Evolutionary conservation across 1,140 invertebrate species (phyloP).

Genomic region (Andrena cerasifolii): DNA sequence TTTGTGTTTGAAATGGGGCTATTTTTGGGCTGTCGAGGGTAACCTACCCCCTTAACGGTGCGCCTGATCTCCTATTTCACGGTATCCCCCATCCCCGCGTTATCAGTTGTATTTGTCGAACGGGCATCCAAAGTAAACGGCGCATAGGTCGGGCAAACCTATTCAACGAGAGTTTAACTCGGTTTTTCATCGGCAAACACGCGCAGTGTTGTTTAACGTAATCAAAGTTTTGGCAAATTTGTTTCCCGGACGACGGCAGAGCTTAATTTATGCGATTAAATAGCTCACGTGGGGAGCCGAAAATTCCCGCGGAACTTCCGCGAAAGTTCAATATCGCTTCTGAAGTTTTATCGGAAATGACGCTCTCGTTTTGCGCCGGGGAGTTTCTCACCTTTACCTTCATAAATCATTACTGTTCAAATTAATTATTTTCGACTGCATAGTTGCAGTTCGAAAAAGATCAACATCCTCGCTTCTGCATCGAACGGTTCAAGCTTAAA

Average conservation of each 20-base stretch:
- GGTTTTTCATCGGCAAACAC: constrained; percentile 47
- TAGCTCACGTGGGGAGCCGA: not conserved
- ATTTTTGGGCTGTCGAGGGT: too few relatives aligned
- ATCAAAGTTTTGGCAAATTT: constrained; percentile 47
- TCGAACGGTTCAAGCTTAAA: too few relatives aligned
- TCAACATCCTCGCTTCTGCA: too few relatives aligned
- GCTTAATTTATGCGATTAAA: constrained; percentile 48
- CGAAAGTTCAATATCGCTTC: constrained; percentile 32
- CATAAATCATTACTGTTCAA: not conserved
- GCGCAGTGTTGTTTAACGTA: constrained; percentile 43
- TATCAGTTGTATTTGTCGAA: constrained; percentile 41
- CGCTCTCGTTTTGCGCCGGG: not conserved
- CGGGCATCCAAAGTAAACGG: constrained; percentile 31
- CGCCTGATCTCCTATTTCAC: not conserved
- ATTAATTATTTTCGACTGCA: not conserved
- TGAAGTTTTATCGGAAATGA: constrained; percentile 10
- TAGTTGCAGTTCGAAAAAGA: too few relatives aligned
- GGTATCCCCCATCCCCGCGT: constrained; percentile 1
- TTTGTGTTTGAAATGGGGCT: too few relatives aligned
- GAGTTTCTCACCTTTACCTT: not conserved
- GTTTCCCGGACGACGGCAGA: not conserved
- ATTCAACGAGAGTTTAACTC: constrained; percentile 40
- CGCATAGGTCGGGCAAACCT: not conserved
- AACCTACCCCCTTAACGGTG: too few relatives aligned
- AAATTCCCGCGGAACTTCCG: not conserved